Base-by-base conservation (phyloP, 2,113 vertebrate genomes). In the Limnothrissa miodon region DNA sequence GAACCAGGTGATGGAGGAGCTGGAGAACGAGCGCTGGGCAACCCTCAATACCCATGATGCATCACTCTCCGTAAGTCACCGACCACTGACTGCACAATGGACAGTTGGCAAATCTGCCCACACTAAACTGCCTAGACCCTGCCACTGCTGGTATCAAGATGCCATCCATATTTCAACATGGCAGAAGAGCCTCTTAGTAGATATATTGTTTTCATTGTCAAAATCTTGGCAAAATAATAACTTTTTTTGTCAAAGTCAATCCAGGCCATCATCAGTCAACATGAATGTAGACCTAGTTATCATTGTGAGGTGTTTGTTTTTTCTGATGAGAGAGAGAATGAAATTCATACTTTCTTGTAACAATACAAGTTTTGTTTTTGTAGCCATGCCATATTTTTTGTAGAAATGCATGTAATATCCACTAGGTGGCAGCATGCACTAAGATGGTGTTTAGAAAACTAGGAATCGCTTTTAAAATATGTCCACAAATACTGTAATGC, bases 1-100 rank as follows among this genome's bases (percentile, higher is more conserved):
- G 98, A 99, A 97, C 90, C 97, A 99, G 92, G 98, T 99, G 88
- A 98, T 97, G 96, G 98, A 99, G 82, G 98, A 99, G 80, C 93
- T 99, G 93, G 98, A 99, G 86, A 99, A 96, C 23, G 98, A 99
- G 87, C 96, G 96, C 62, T 99, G 98, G 97, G 97, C 97, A 0
- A 92, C 90, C 0, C 95, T 95, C 86, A 95, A 96, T 88, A 96
- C 96, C 89, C 97, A 97, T 0, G 97, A 98, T 92, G 94, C 97
- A 79, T 94, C 95, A 5, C 96, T 97, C 86, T 91, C 94, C 96
- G 98, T 99, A 96, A 93, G 92, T 91, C 87, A 74, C 86, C 59
- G 42, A 74, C 3, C 11, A 29, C 36, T 74, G 66, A 33, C 29
- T 15, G 11, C 29, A 11, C 13, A 74, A 33, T 74, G 66, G 66